These are phyloP conservation scores for Myrmecobius fasciatus DNA, from an alignment of 2,113 vertebrate species.

Conservation along the genomic window DNA sequence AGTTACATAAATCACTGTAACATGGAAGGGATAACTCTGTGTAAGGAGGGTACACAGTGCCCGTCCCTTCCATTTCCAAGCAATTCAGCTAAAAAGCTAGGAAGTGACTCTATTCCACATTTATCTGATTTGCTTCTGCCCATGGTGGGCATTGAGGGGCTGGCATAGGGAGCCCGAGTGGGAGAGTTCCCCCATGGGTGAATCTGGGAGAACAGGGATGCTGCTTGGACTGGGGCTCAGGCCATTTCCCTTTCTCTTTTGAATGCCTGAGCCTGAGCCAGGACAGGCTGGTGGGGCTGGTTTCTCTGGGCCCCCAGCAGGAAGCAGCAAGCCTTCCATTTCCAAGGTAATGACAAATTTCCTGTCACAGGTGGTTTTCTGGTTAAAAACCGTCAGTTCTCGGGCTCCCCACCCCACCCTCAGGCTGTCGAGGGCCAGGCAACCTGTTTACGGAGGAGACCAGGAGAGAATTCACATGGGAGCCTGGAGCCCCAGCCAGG, in stretches of 20 bases:
- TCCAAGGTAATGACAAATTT: slow-evolving; percentile 88
- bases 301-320: slow-evolving; percentile 83
- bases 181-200: background rate
- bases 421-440: slow-evolving; percentile 50
- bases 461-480: background rate
- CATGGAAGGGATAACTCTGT: background rate
- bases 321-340: slow-evolving; percentile 88
- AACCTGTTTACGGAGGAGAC: background rate
- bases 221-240: background rate
- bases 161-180: background rate
- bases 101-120: no score
- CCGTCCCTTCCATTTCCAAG: background rate
- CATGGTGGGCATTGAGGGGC: no score
- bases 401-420: slow-evolving; percentile 46
- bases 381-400: slow-evolving; percentile 69
- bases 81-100: no score
- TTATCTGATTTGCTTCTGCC: background rate
- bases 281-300: background rate
- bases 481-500: slow-evolving; percentile 48
- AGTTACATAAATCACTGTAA: background rate
- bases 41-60: background rate
- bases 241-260: slow-evolving; percentile 58
- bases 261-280: background rate
- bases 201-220: background rate
- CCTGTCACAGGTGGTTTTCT: slow-evolving; percentile 89